A percentile compares a stretch with the other conserved stretches of the same genome.
These are phyloP conservation scores for Ceratitis capitata DNA, from an alignment of 1,140 invertebrate species.

Conservation along the genomic window DNA sequence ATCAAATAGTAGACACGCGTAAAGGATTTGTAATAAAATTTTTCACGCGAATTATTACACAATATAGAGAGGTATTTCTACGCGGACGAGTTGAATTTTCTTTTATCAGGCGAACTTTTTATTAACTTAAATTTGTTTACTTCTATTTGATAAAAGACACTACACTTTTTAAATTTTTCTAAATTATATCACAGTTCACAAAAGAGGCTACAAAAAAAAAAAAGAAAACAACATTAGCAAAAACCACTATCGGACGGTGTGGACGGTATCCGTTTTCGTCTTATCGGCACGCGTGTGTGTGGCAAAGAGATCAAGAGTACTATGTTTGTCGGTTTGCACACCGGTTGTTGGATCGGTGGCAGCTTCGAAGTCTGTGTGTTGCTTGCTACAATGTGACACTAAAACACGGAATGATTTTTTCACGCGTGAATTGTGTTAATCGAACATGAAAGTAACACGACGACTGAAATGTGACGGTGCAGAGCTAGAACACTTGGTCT, in stretches of 20 bases:
- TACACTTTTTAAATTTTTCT: not conserved
- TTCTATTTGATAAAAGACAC: not conserved
- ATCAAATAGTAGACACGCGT: no score
- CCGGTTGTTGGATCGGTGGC: not conserved
- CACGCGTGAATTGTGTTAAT: not conserved
- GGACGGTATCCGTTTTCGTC: not conserved
- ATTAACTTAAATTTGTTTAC: no score
- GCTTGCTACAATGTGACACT: not conserved
- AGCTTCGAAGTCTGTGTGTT: no score
- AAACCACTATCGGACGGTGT: not conserved
- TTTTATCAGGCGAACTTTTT: no score
- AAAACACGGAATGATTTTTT: not conserved
- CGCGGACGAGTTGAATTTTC: no score
- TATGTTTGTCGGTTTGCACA: no score
- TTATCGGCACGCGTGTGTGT: not conserved
- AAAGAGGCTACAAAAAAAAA: not conserved
- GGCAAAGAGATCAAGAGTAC: not conserved
- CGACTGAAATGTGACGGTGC: not conserved
- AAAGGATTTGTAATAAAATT: no score
- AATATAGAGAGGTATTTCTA: no score
- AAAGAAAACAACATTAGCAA: not conserved
- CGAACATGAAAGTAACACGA: not conserved
- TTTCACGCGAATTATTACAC: not conserved
- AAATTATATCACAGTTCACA: constrained; percentile 11
- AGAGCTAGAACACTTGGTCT: not conserved